A percentile compares a stretch with the other conserved stretches of the same genome.
These are phyloP conservation scores for Zoanthus sansibaricus DNA, from an alignment of 92 coral and sea anemone genomes.

Conservation along the genomic window DNA sequence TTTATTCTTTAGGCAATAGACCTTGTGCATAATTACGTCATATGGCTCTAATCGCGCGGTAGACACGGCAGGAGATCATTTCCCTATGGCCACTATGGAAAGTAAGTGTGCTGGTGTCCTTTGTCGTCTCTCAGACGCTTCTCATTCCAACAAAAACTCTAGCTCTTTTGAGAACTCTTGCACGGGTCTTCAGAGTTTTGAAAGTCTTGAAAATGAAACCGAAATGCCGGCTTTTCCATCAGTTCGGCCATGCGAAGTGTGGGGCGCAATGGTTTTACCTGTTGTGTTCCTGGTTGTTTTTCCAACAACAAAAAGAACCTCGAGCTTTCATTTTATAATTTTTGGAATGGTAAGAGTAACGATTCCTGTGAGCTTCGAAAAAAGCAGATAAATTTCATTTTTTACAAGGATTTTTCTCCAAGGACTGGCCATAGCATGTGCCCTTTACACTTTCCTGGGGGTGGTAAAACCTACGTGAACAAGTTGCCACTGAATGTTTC, in stretches of 20 bases:
- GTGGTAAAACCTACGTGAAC: constrained; percentile 43
- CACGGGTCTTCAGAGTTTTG: constrained; percentile 32
- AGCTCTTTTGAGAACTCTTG: constrained; percentile 37
- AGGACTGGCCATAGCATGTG: constrained; percentile 49
- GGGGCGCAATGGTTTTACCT: constrained; percentile 41
- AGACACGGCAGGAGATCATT: not conserved
- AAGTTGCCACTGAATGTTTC: constrained; percentile 46
- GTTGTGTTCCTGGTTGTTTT: constrained; percentile 54
- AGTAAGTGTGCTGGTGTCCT: too few species aligned
- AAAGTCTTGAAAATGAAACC: constrained; percentile 32
- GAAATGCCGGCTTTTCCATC: not conserved
- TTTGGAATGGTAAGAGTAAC: constrained; percentile 39
- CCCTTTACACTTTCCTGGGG: constrained; percentile 48
- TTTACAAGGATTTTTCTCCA: too few species aligned
- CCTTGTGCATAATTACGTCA: not conserved
- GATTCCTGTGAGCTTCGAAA: constrained; percentile 49
- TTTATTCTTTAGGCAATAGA: not conserved
- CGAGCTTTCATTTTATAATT: constrained; percentile 47
- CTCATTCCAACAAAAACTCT: too few species aligned
- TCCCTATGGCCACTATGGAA: not conserved
- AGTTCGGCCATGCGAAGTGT: constrained; percentile 33
- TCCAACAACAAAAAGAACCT: constrained; percentile 41
- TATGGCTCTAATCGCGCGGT: not conserved
- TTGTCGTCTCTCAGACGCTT: too few species aligned
- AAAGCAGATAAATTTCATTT: constrained; percentile 45